Evolutionary conservation across 2,797 vertebrate genomes (phyloP), one percentile per base, ranked within the genome.

Genomic region (Alosa sapidissima): DNA sequence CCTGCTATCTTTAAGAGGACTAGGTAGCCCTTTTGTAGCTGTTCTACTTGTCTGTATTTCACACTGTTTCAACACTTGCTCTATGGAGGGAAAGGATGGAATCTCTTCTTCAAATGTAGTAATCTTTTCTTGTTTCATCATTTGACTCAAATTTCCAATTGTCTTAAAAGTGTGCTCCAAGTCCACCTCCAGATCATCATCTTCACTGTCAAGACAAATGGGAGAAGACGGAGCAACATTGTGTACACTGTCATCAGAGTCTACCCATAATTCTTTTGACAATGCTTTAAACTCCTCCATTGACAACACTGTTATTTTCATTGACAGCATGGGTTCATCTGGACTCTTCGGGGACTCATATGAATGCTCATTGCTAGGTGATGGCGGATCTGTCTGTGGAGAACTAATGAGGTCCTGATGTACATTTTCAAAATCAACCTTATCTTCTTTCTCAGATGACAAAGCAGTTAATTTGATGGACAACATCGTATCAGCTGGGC

Each of bases 261-360:
- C 36, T 21, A 14, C 11, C 9, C 2, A 21, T 5, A 78, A 78
- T 21, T 45, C 13, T 4, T 47, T 21, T 47, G 36, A 78, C 8
- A 78, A 19, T 45, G 13, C 5, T 16, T 36, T 36, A 9, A 47
- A 47, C 72, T 78, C 72, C 47, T 78, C 72, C 16, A 21, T 1
- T 78, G 72, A 47, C 14, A 78, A 41, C 41, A 78, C 72, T 78
- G 36, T 78, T 19, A 78, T 78, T 16, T 78, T 21, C 72, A 78
- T 78, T 45, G 72, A 21, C 41, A 78, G 16, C 72, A 78, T 3
- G 24, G 36, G 36, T 47, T 47, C 72, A 41, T 45, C 68, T 14
- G 11, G 28, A 36, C 65, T 16, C 28, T 36, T 55, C n/a, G n/a
- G n/a, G n/a, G 21, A 24, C 19, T 45, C 28, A 19, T 45, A 1